These are phyloP conservation scores for Mastigias papua DNA, from an alignment of 30 jellyfish, hydroid and myxozoan species.

Conservation along the genomic window DNA sequence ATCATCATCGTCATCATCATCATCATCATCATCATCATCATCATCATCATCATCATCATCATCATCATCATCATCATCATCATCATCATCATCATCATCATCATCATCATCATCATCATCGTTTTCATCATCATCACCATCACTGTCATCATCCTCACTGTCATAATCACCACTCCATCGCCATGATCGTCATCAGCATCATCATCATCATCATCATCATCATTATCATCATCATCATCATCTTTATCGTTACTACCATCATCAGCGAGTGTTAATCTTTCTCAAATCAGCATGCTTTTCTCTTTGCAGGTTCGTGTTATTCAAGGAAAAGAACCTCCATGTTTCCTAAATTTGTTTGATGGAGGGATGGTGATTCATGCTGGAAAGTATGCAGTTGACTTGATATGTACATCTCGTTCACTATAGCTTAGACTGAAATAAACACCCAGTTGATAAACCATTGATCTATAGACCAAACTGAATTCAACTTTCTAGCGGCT, in stretches of 20 bases:
- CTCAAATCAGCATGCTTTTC: not conserved
- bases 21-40: not conserved
- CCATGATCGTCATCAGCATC: no score
- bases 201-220: no score
- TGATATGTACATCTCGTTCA: not conserved
- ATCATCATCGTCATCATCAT: not conserved
- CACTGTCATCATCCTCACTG: not conserved
- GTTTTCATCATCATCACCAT: not conserved
- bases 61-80: no score
- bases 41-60: not conserved
- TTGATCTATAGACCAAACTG: no score
- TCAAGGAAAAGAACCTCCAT: conserved; percentile 97
- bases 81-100: no score
- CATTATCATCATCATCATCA: no score
- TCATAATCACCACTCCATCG: not conserved
- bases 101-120: no score
- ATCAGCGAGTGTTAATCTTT: not conserved
- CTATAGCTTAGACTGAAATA: not conserved
- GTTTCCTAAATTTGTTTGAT: conserved; percentile 81
- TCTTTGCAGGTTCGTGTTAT: conserved; percentile 80
- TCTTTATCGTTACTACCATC: not conserved
- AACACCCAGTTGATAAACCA: no score
- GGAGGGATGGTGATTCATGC: conserved; percentile 98
- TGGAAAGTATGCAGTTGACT: conserved; percentile 77
- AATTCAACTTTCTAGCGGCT: no score